Base-by-base conservation (phyloP, 2,797 vertebrate genomes). In the Tolypeutes matacus region DNA sequence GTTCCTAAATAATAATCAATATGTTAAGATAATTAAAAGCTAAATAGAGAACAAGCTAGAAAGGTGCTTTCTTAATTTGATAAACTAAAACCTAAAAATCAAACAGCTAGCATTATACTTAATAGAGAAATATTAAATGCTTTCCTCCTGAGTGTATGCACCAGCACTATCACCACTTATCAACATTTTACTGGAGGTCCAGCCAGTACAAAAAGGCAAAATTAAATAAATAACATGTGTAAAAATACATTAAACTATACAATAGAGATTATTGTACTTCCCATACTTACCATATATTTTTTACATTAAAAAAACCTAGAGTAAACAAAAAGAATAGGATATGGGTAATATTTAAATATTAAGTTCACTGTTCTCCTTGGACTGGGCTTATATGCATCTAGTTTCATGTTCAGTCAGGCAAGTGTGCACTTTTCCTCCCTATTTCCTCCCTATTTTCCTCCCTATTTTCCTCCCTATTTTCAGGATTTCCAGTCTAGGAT, bases 401-500 rank as follows among this genome's bases (percentile, higher is more conserved):
- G 29, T 75, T 80, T 75, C 58, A 69, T 34, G 42, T 31, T 39
- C 31, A 75, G 6, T 53, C 42, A 56, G 34, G 42, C 7, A n/a
- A 39, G 21, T 31, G 8, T 7, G 7, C 12, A 69, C 42, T 81
- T 92, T 81, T 77, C 51, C 39, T 92, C 36, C 27, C 64, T 77
- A 5, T 85, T 85, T 94, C n/a, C n/a, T n/a, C n/a, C n/a, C n/a
- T n/a, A n/a, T n/a, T n/a, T n/a, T n/a, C n/a, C n/a, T n/a, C n/a
- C n/a, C n/a, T n/a, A n/a, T 81, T 92, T 81, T 77, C 51, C 39
- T 92, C 36, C 27, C 64, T 77, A 5, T 85, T 85, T 94, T 51
- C 65, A 80, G 29, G 42, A 27, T 29, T 91, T 72, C 25, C 1
- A 2, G 39, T 21, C 46, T 36, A 46, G 14, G 34, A 58, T 13